Evolutionary conservation across 2,888 invertebrate genomes (phyloP).

Genomic region (Troilus luridus): DNA sequence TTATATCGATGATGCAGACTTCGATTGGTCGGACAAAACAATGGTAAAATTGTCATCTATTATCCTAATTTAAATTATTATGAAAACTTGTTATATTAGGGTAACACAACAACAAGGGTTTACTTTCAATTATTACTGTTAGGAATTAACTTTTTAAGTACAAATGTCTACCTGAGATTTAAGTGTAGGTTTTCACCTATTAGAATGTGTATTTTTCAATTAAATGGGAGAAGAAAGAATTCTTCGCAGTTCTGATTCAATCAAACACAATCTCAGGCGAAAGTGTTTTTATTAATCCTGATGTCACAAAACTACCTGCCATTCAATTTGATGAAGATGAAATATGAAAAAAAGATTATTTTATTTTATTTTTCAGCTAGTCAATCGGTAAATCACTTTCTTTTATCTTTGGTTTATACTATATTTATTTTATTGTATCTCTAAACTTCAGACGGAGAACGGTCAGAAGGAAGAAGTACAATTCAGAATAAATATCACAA

Average conservation of each 20-base stretch:
- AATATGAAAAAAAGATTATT: background rate
- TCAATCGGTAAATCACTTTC: no score
- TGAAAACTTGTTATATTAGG: background rate
- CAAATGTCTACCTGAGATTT: background rate
- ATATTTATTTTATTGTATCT: no score
- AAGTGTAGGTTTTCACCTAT: background rate
- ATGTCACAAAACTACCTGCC: background rate
- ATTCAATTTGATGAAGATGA: background rate
- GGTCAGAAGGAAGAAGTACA: background rate
- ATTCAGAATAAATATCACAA: background rate
- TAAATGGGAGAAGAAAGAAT: background rate
- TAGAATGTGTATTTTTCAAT: background rate
- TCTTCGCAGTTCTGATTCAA: background rate
- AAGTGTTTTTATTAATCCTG: background rate
- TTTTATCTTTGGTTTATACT: no score
- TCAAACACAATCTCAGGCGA: background rate
- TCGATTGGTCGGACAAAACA: slow-evolving; percentile 94
- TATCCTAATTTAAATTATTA: background rate
- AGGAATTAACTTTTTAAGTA: background rate
- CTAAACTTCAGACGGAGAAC: no score
- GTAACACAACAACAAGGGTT: background rate
- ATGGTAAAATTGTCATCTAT: slow-evolving; percentile 71
- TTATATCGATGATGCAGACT: slow-evolving; percentile 91
- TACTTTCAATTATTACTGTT: background rate
- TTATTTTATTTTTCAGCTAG: background rate